These are phyloP conservation scores for Drosophila suboccidentalis DNA, from an alignment of 2,888 invertebrate species.

Conservation along the genomic window DNA sequence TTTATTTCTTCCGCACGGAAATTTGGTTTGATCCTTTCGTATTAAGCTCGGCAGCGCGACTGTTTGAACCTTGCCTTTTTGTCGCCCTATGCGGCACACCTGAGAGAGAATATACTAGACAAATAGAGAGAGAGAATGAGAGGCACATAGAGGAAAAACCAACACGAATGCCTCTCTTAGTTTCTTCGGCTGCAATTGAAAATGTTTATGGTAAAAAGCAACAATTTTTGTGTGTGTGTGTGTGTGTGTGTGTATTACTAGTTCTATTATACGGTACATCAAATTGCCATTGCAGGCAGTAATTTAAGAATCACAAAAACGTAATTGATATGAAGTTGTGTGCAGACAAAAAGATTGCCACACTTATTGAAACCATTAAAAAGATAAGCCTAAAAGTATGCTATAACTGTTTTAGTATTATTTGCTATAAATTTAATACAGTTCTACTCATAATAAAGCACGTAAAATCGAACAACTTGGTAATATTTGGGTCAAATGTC, in stretches of 20 bases:
- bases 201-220: slow-evolving; percentile 59
- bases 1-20: slow-evolving; percentile 32
- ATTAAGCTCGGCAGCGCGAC: slow-evolving; percentile 75
- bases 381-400: slow-evolving; percentile 7
- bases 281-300: slow-evolving; percentile 38
- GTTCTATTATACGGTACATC: slow-evolving; percentile 37
- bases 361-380: not conserved
- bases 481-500: slow-evolving; percentile 71
- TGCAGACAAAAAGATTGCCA: not conserved
- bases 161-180: slow-evolving; percentile 37
- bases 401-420: not conserved
- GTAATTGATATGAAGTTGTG: slow-evolving; percentile 31
- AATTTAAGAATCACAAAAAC: slow-evolving; percentile 35
- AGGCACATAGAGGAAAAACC: slow-evolving; percentile 5
- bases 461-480: slow-evolving; percentile 8
- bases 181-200: slow-evolving; percentile 59
- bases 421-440: not conserved
- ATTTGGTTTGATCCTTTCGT: slow-evolving; percentile 70
- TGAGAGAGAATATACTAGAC: slow-evolving; percentile 20
- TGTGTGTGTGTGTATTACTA: slow-evolving; percentile 8
- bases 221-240: slow-evolving; percentile 50
- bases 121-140: slow-evolving; percentile 2
- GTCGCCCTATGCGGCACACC: slow-evolving; percentile 46
- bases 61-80: slow-evolving; percentile 50
- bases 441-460: slow-evolving; percentile 15